Base-by-base conservation (phyloP, 2,888 invertebrate genomes). In the Chelonus formosanus region DNA sequence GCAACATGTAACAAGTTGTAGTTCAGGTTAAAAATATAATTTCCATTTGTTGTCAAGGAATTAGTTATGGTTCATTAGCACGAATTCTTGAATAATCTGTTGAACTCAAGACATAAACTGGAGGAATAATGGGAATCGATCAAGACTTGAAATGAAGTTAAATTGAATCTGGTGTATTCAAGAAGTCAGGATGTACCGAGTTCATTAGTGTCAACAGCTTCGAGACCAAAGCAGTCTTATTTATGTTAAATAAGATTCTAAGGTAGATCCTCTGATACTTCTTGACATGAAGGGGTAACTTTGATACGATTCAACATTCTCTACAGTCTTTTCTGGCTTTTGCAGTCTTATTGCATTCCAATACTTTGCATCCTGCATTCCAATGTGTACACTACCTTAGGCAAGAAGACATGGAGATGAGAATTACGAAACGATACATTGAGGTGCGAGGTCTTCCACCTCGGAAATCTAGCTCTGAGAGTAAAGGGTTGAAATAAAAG, bases 291-390 rank as follows among this genome's bases (percentile, higher is more conserved):
- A 7, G 32, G 20, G 43, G 43, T 56, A 56, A 43, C 40, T 40
- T 4, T 54, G 54, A 36, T 36, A 10, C 36, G 8, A 53, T 53
- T 2, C 53, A n/a, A 35, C 35, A 36, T 36, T 36, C 54, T 35
- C 8, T 35, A 54, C 36, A 54, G 10, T 54, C 36, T 35, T 54
- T 10, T 36, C 10, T 35, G n/a, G 35, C 10, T 55, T 55, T 40
- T 32, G 20, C 56, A 43, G 36, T 5, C 44, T 20, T 44, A 20
- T 56, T 43, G 44, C 44, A 56, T 56, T 44, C 44, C 56, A 43
- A 31, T 32, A 10, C 6, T 56, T 44, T 69, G 67, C 67, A 65
- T 70, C 56, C 68, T 63, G 69, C 69, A 67, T 70, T 66, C 68
- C 63, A 40, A 20, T 50, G 63, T 67, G 58, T 66, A 64, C 64